A percentile compares a stretch with the other conserved stretches of the same genome.
These are phyloP conservation scores for Drosophila stalkeri DNA, from an alignment of 2,888 invertebrate genomes.

Conservation along the genomic window DNA sequence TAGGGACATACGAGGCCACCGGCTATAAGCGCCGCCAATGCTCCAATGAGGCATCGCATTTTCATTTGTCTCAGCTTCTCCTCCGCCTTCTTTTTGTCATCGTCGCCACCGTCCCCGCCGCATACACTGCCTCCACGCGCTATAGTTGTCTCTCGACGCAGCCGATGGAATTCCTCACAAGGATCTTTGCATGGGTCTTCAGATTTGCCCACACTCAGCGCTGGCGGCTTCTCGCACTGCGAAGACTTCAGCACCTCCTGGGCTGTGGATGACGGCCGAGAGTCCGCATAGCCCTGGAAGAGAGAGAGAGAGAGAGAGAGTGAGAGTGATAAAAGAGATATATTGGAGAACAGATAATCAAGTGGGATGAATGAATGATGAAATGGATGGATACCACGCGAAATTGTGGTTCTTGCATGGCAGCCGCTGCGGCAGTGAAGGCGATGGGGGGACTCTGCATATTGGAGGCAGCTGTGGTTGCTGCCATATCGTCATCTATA, in stretches of 20 bases:
- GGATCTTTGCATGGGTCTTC: conserved; percentile 30
- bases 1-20: conserved; percentile 74
- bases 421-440: not conserved
- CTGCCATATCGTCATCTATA: conserved; percentile 35
- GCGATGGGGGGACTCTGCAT: conserved; percentile 2
- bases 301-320: not conserved
- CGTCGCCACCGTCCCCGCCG: conserved; percentile 7
- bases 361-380: conserved; percentile 6
- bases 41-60: conserved; percentile 49
- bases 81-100: conserved; percentile 29
- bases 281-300: conserved; percentile 46
- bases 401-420: conserved; percentile 39
- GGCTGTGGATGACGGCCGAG: conserved; percentile 44
- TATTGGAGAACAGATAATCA: not conserved
- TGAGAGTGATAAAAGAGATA: no score
- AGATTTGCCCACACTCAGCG: conserved; percentile 15
- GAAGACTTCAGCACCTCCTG: conserved; percentile 67
- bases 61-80: conserved; percentile 35
- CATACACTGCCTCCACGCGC: not conserved
- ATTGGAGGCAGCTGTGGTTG: not conserved
- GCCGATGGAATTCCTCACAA: conserved; percentile 61
- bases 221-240: conserved; percentile 41
- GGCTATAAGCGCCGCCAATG: conserved; percentile 74
- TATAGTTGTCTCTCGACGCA: conserved; percentile 34
- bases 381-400: conserved; percentile 48